Conservation (phyloP, 2,113 vertebrate species). For the Polypterus bichir region DNA sequence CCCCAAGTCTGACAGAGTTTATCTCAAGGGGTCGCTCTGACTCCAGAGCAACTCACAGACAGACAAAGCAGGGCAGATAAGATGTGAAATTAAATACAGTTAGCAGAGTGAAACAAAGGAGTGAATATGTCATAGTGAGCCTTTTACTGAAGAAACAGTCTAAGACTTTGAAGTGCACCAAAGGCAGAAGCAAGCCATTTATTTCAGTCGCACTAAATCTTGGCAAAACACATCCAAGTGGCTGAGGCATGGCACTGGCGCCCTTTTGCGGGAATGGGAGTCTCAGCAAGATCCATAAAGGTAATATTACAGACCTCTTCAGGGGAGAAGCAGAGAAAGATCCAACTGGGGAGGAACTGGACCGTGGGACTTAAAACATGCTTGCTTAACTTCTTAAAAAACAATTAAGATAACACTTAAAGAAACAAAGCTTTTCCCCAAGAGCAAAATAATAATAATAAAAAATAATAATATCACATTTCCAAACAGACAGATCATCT, state of each 20-base stretch:
- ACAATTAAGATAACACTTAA: too few relatives aligned
- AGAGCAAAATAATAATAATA: too few relatives aligned
- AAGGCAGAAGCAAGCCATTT: slow-evolving; percentile 45
- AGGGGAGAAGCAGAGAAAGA: too few relatives aligned
- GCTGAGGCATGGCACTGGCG: slow-evolving; percentile 24
- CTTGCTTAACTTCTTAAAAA: too few relatives aligned
- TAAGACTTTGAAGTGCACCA: slow-evolving; percentile 23
- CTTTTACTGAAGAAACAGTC: slow-evolving; percentile 30
- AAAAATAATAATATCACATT: too few relatives aligned
- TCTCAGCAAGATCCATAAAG: too few relatives aligned
- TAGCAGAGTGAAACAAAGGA: slow-evolving; percentile 57
- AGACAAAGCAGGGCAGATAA: slow-evolving; percentile 60
- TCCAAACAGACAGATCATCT: too few relatives aligned
- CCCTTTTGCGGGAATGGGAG: too few relatives aligned
- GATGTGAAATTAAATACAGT: slow-evolving; percentile 64
- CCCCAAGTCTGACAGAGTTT: slow-evolving; percentile 65
- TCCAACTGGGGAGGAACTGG: too few relatives aligned
- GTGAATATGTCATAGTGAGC: slow-evolving; percentile 45
- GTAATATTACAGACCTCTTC: too few relatives aligned
- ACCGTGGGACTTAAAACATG: too few relatives aligned
- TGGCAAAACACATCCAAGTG: slow-evolving; percentile 45
- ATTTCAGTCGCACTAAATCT: slow-evolving; percentile 53
- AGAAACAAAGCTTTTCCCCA: too few relatives aligned
- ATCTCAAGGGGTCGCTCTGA: slow-evolving; percentile 66
- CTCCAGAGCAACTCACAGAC: slow-evolving; percentile 52